phyloP scores from a whole-genome alignment of 2,797 vertebrate species.

The Rhyacichthys aspro region DNA sequence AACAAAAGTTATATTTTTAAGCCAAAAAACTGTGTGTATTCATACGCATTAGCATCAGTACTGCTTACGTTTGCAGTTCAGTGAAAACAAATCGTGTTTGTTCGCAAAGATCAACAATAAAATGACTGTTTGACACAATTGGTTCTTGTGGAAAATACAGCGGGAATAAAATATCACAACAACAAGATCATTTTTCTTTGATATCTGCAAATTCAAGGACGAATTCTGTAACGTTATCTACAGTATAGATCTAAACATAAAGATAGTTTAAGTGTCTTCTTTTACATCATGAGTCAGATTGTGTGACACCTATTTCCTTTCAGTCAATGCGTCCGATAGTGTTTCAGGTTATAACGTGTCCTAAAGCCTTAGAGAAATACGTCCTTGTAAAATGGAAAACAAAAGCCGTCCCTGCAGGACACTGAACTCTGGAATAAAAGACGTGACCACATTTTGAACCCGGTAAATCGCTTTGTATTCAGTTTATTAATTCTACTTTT shows the following conservation, averaged over 20 bases:
- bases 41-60: too few relatives aligned
- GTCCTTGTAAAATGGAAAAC: background rate
- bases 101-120: slow-evolving; percentile 3
- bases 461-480: too few relatives aligned
- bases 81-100: slow-evolving; percentile 9
- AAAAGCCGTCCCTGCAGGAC: background rate
- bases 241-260: background rate
- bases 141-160: background rate
- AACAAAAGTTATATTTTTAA: too few relatives aligned
- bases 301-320: slow-evolving; percentile 2
- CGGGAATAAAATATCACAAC: background rate
- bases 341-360: background rate
- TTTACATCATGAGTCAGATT: background rate
- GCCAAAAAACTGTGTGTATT: too few relatives aligned
- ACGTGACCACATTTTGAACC: too few relatives aligned
- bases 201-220: background rate
- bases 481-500: background rate
- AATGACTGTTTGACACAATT: background rate
- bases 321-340: background rate
- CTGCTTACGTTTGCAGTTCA: background rate
- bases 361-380: background rate
- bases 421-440: too few relatives aligned
- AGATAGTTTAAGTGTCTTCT: background rate
- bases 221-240: background rate
- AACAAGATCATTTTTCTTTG: background rate